Evolutionary conservation across 2,888 invertebrate species (phyloP).

Genomic region (Mesorhabditis sp.): DNA sequence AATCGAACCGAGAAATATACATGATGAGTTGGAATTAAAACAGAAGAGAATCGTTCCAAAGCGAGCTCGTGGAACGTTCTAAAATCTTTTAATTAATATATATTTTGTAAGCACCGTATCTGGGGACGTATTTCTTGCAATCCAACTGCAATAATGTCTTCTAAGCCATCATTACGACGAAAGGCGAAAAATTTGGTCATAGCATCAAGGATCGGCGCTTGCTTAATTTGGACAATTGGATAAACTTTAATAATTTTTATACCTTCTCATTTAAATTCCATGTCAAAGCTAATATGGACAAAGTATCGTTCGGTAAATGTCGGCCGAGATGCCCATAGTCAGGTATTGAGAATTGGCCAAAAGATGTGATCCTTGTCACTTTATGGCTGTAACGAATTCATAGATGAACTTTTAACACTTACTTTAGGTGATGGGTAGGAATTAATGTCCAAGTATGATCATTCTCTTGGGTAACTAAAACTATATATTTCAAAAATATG

Average conservation of each 20-base stretch:
- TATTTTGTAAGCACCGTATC: slow-evolving; percentile 28
- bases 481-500: background rate
- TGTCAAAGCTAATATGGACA: slow-evolving; percentile 30
- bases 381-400: background rate
- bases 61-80: slow-evolving; percentile 51
- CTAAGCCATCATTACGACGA: slow-evolving; percentile 27
- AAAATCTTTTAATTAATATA: slow-evolving; percentile 10
- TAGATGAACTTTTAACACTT: background rate
- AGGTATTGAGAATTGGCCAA: slow-evolving; percentile 33
- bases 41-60: slow-evolving; percentile 31
- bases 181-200: slow-evolving; percentile 15
- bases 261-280: slow-evolving; percentile 51
- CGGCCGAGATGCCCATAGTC: slow-evolving; percentile 25
- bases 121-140: slow-evolving; percentile 51
- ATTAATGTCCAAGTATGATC: slow-evolving; percentile 17
- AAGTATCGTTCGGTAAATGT: slow-evolving; percentile 21
- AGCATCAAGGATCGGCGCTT: slow-evolving; percentile 22
- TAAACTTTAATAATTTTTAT: slow-evolving; percentile 7
- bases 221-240: slow-evolving; percentile 11
- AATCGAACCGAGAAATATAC: slow-evolving; percentile 47
- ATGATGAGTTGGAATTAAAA: slow-evolving; percentile 34
- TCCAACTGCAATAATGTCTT: slow-evolving; percentile 45
- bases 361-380: slow-evolving; percentile 8
- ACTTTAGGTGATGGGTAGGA: background rate
- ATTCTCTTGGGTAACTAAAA: slow-evolving; percentile 14